Percentiles rank a stretch among this genome's conserved stretches.
Evolutionary conservation across 2,797 vertebrate species (phyloP).

Genomic region (Gymnocypris eckloni): DNA sequence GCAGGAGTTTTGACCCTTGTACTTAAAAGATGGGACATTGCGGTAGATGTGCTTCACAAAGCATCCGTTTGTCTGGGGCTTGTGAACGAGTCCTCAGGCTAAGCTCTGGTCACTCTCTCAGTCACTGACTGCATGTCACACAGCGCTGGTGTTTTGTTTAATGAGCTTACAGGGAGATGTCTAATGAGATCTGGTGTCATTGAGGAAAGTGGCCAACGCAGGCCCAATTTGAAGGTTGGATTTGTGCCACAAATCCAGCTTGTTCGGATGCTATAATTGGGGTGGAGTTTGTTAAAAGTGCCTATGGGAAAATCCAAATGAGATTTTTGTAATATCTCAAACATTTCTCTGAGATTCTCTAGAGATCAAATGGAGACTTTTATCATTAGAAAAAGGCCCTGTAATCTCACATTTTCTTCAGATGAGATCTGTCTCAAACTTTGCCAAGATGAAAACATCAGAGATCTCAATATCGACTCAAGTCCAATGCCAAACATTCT

Average conservation of each 20-base stretch:
- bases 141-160: slow-evolving; percentile 30
- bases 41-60: slow-evolving; percentile 35
- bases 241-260: slow-evolving; percentile 25
- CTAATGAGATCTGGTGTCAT: slow-evolving; percentile 28
- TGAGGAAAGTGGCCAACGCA: slow-evolving; percentile 15
- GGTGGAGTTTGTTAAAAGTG: background rate
- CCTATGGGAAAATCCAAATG: background rate
- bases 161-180: slow-evolving; percentile 46
- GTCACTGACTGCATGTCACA: slow-evolving; percentile 14
- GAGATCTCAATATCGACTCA: too few relatives aligned
- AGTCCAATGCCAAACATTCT: background rate
- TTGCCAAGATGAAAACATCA: background rate
- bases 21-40: slow-evolving; percentile 26
- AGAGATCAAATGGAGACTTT: background rate
- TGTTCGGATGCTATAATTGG: background rate
- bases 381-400: background rate
- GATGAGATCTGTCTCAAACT: background rate
- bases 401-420: background rate
- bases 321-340: background rate
- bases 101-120: slow-evolving; percentile 42
- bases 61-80: slow-evolving; percentile 24
- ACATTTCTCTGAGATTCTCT: background rate
- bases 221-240: slow-evolving; percentile 25
- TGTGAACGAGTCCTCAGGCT: background rate
- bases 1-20: slow-evolving; percentile 33